A percentile compares a stretch with the other conserved stretches of the same genome.
Evolutionary conservation across 2,113 vertebrate genomes (phyloP).

Genomic region (Chelonoidis abingdonii): DNA sequence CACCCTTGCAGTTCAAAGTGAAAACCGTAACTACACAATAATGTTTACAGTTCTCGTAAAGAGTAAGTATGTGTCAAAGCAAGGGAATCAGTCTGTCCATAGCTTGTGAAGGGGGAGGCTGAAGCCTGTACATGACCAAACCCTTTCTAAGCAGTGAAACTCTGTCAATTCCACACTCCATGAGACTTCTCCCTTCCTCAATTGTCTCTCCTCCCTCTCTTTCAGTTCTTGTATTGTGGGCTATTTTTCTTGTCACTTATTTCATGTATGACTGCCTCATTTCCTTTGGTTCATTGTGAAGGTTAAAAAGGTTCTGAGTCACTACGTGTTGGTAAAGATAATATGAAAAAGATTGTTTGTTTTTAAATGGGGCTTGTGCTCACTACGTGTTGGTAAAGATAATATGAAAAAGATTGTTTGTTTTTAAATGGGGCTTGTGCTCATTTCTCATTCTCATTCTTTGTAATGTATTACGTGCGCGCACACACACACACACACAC

Average conservation of each 20-base stretch:
- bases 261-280: neutral
- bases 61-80: conserved; percentile 71
- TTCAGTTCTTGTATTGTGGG: neutral
- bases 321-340: neutral
- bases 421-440: neutral
- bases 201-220: neutral
- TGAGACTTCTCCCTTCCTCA: neutral
- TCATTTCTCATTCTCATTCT: neutral
- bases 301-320: neutral
- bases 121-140: neutral
- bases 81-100: neutral
- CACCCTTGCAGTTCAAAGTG: conserved; percentile 74
- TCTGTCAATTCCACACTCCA: neutral
- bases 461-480: neutral
- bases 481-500: too few species aligned
- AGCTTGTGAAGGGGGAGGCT: neutral
- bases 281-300: neutral
- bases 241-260: neutral
- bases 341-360: neutral
- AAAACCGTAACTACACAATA: conserved; percentile 68
- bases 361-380: neutral
- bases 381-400: too few species aligned
- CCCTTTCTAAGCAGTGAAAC: neutral
- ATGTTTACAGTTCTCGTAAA: conserved; percentile 79
- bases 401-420: too few species aligned